phyloP scores from a whole-genome alignment of 1,140 invertebrate species.

The Ericerus pela region DNA sequence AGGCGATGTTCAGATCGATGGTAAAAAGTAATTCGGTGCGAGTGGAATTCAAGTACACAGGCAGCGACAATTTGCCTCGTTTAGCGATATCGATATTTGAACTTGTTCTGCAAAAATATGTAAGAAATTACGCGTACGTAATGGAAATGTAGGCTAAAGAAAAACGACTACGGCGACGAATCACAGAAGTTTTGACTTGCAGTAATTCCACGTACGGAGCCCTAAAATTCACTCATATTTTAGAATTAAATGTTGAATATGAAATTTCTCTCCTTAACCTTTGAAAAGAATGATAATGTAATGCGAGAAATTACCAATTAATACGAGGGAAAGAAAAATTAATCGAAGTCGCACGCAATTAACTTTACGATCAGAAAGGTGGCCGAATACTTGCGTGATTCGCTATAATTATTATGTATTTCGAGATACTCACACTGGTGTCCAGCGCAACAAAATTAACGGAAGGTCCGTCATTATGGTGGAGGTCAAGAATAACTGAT shows the following conservation, averaged over 20 bases:
- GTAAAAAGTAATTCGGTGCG: constrained; percentile 89
- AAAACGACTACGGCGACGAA: too few relatives aligned
- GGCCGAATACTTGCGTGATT: too few relatives aligned
- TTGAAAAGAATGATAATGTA: too few relatives aligned
- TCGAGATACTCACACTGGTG: constrained; percentile 33
- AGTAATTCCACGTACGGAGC: too few relatives aligned
- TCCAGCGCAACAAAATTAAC: constrained; percentile 73
- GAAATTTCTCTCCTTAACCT: background rate
- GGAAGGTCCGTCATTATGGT: constrained; percentile 89
- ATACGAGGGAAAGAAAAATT: too few relatives aligned
- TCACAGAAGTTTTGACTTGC: too few relatives aligned
- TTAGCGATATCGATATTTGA: constrained; percentile 38
- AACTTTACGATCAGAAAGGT: too few relatives aligned
- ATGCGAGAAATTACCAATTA: too few relatives aligned
- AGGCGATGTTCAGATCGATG: constrained; percentile 77
- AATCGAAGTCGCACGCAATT: too few relatives aligned
- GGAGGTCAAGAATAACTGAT: constrained; percentile 77
- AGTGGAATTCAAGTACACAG: constrained; percentile 94
- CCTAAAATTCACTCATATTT: too few relatives aligned
- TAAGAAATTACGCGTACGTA: background rate
- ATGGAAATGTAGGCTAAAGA: background rate
- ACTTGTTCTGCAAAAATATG: constrained; percentile 20
- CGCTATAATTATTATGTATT: background rate
- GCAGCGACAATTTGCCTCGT: constrained; percentile 64
- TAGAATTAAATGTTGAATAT: background rate